Evolutionary conservation across 2,113 vertebrate genomes (phyloP), one percentile per base, ranked within the genome.

Genomic region (Bambusicola thoracicus): DNA sequence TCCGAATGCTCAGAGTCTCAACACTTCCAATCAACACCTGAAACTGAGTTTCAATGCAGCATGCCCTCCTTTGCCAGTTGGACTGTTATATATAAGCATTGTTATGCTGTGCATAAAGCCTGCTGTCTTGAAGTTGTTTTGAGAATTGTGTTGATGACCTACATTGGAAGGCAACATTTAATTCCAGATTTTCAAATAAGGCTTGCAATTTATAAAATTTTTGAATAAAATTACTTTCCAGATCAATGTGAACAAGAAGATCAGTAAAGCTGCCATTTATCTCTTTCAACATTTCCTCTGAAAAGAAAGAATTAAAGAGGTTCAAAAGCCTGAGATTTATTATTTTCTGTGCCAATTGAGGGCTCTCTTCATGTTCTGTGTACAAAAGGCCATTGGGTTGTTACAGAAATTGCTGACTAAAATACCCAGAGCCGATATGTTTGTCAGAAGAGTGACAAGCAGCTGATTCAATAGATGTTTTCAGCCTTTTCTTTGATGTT

Each of bases 301-400:
- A n/a, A 87, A 61, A 61, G 19, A 13, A 69, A 82, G 46, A 87
- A 93, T 81, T 92, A 92, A 93, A 89, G 46, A 66, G 68, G 89
- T 87, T 82, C 84, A 93, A 85, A 93, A 95, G 81, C 75, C 79
- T 85, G 79, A 80, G 59, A 85, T 96, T 81, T 94, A 85, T 94
- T 95, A 55, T 96, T 94, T 93, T 93, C 65, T 3, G 2, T 92
- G 75, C 75, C 95, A 94, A 38, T 6, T 89, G 89, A 93, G 93
- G 63, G 46, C 68, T 95, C 49, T 91, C 95, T 94, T 95, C 87
- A 85, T 87, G 65, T 56, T 93, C 87, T 44, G 34, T 67, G 65
- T 91, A 90, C 91, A 95, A 95, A 96, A 96, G 89, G 91, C 91
- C 87, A 90, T 91, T 94, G 93, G 72, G 73, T 92, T 89, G 81